phyloP scores from a whole-genome alignment of 2,113 vertebrate species.

The Acrocephalus kingi region DNA sequence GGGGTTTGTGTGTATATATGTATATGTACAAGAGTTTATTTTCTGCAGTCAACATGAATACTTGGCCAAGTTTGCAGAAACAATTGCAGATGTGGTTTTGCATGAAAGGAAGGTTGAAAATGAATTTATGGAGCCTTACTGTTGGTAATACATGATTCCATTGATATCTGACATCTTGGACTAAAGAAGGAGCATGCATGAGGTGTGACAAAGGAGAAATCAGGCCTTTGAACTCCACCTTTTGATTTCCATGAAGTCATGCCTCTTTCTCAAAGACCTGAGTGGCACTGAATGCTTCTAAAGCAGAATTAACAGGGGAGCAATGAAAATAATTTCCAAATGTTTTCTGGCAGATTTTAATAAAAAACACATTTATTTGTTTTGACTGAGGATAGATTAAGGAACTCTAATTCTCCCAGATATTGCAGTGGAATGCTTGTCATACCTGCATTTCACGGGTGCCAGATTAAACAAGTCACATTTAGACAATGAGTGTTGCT shows the following conservation, averaged over 20 bases:
- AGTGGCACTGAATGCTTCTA: neutral
- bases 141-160: neutral
- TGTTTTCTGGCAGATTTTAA: constrained; percentile 2
- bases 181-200: neutral
- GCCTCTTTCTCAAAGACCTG: neutral
- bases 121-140: neutral
- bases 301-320: neutral
- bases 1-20: neutral
- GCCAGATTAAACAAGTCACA: constrained; percentile 31
- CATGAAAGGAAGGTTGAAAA: constrained; percentile 32
- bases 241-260: neutral
- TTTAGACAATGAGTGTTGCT: neutral
- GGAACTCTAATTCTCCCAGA: constrained; percentile 6
- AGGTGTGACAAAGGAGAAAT: neutral
- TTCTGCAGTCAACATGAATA: constrained; percentile 28
- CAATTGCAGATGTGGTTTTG: constrained; percentile 41
- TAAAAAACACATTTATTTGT: constrained; percentile 37
- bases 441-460: neutral
- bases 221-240: neutral
- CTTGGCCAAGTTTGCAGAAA: constrained; percentile 48
- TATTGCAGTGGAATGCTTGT: constrained; percentile 23
- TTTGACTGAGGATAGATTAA: constrained; percentile 40
- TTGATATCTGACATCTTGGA: neutral
- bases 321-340: neutral
- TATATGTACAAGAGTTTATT: constrained; percentile 38